Evolutionary conservation across 2,113 vertebrate species (phyloP).

Genomic region (Sula dactylatra): DNA sequence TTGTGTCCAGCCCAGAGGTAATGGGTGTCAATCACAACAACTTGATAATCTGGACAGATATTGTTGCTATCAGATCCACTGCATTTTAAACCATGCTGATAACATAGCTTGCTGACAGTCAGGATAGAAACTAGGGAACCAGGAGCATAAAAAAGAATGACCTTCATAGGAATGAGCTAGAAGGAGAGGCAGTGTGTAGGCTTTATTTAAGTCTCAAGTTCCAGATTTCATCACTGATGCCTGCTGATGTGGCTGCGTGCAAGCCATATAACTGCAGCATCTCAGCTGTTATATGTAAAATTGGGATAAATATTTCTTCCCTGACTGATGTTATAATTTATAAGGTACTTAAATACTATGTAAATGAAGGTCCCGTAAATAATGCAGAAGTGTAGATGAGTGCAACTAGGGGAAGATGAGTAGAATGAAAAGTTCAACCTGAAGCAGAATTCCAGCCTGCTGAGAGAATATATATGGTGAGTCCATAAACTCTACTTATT

Average conservation of each 20-base stretch:
- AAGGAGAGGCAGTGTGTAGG: not conserved
- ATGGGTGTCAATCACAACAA: not conserved
- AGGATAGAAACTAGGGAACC: not conserved
- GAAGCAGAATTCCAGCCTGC: not conserved
- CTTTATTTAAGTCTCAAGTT: not conserved
- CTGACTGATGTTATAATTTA: not conserved
- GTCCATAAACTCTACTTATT: not conserved
- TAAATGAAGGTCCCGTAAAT: conserved; percentile 18
- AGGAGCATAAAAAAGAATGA: not conserved
- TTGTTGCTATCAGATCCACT: not conserved
- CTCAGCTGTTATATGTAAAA: not conserved
- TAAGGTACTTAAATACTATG: not conserved
- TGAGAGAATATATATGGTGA: not conserved
- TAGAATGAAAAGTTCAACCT: not conserved
- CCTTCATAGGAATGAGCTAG: not conserved
- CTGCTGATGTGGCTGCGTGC: not conserved
- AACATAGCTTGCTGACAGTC: not conserved
- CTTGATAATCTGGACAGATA: not conserved
- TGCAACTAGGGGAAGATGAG: not conserved
- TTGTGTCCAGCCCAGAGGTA: not conserved
- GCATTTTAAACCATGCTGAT: not conserved
- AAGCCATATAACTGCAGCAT: not conserved
- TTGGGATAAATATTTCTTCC: not conserved
- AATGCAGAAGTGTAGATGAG: not conserved
- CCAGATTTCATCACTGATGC: not conserved